Evolutionary conservation across 2,888 invertebrate species (phyloP).

Genomic region (Seira musarum): DNA sequence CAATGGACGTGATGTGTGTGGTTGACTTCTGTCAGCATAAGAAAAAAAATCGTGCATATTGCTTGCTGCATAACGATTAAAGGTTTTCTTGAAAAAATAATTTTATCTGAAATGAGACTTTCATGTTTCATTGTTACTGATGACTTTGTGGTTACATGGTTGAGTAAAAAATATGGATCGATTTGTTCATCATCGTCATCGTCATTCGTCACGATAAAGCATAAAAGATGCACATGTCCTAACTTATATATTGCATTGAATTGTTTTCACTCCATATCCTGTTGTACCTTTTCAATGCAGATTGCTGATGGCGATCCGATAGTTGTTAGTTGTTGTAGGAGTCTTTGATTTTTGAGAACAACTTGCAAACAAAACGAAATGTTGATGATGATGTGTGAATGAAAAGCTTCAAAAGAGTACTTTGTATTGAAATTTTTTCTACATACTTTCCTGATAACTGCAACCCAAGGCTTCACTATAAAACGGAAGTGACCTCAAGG

Average conservation of each 20-base stretch:
- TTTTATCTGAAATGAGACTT: background rate
- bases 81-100: background rate
- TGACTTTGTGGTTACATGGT: background rate
- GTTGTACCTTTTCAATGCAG: background rate
- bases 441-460: conserved; percentile 5
- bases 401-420: no score
- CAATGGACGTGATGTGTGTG: background rate
- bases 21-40: background rate
- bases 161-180: background rate
- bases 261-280: background rate
- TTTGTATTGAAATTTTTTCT: background rate
- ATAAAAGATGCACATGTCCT: background rate
- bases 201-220: background rate
- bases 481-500: conserved; percentile 22
- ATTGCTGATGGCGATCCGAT: no score
- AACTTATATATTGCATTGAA: no score
- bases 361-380: background rate
- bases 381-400: no score
- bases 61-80: background rate
- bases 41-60: background rate
- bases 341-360: no score
- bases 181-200: background rate
- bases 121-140: background rate
- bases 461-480: background rate
- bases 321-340: no score